phyloP scores from a whole-genome alignment of 2,113 vertebrate genomes.

The Albula glossodonta region DNA sequence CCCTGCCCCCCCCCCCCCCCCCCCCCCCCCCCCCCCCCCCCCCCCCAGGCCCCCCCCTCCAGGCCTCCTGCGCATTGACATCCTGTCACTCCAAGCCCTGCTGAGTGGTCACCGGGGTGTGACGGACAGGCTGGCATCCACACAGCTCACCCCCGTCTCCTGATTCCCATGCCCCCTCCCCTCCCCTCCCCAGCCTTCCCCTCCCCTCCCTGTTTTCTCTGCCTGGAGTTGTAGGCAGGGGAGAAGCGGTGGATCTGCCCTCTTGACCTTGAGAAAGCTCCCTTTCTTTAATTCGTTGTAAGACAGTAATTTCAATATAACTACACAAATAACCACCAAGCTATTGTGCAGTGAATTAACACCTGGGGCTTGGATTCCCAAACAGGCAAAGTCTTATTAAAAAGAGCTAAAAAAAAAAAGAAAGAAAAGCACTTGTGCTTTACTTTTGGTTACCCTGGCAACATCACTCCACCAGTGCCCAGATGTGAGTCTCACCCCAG shows the following conservation, averaged over 20 bases:
- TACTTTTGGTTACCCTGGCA: no score
- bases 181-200: no score
- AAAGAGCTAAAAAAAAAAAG: no score
- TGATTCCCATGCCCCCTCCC: constrained; percentile 12
- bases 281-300: not conserved
- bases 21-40: no score
- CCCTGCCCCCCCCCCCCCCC: not conserved
- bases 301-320: not conserved
- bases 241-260: not conserved
- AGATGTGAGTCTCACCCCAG: no score
- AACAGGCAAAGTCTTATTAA: no score
- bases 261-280: not conserved
- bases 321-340: no score
- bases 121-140: constrained; percentile 30
- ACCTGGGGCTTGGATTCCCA: no score
- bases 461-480: no score
- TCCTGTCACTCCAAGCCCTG: constrained; percentile 29
- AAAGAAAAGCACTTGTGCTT: no score
- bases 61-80: constrained; percentile 30
- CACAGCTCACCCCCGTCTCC: not conserved
- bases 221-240: not conserved
- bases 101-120: constrained; percentile 37
- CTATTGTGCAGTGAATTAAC: no score
- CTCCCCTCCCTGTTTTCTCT: not conserved
- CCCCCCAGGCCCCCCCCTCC: not conserved